Evolutionary conservation across 2,797 vertebrate species (phyloP), one percentile per base, ranked within the genome.

Genomic region (Myotis pilosus): DNA sequence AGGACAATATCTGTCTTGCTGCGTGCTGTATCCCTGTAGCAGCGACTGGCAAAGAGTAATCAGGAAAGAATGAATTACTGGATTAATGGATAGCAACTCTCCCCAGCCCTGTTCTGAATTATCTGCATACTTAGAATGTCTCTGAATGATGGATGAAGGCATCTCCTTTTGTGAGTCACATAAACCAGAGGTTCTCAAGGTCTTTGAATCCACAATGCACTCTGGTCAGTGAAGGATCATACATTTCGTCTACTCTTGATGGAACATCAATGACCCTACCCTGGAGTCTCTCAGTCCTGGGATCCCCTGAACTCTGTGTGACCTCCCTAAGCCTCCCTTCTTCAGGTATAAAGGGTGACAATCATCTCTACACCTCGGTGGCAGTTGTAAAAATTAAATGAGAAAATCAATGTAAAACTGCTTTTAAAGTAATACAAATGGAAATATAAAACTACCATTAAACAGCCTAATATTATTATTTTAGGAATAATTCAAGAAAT

Each of bases 401-500:
- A 87, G 62, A 68, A 81, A 82, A 71, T 25, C 49, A 83, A 78
- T 10, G 15, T 38, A 86, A 87, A 75, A 23, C 12, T 44, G 0
- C 33, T 88, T 71, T 64, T 33, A 88, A 79, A 33, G 51, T 53
- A 81, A 76, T 55, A 5, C 72, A 72, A 82, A 5, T 19, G 1
- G 12, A 72, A 81, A 62, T 41, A 62, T 30, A 79, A 76, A 76
- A 74, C 9, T 17, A 72, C 60, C 64, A 88, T 89, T 36, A 91
- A 92, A 74, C 4, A 60, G 66, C 36, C 5, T 76, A 23, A 17
- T 47, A 66, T 30, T 25, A n/a, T 68, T 80, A 33, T 30, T 17
- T 87, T 60, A 38, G 86, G 25, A 71, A 47, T 91, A 83, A 91
- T 51, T 83, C 64, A 38, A 94, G 49, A 20, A 79, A 89, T 51